Evolutionary conservation across 2,113 vertebrate genomes (phyloP).

Genomic region (Callaeas wilsoni): DNA sequence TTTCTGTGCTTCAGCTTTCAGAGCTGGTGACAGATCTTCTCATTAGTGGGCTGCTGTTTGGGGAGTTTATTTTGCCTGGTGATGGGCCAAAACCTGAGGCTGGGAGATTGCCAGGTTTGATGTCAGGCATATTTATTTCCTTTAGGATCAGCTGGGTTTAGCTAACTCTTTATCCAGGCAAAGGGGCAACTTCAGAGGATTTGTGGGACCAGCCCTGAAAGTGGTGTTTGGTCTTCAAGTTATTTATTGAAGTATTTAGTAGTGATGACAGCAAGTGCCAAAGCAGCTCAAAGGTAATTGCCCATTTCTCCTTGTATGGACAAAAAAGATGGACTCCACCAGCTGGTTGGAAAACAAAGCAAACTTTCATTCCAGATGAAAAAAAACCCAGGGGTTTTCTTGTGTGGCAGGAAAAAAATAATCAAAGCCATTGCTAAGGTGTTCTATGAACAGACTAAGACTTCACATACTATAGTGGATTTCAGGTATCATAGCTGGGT

Average conservation of each 20-base stretch:
- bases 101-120: constrained; percentile 18
- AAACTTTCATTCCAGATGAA: background rate
- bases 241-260: constrained; percentile 11
- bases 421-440: background rate
- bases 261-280: background rate
- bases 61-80: constrained; percentile 35
- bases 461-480: background rate
- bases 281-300: background rate
- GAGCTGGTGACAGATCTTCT: background rate
- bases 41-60: background rate
- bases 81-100: constrained; percentile 13
- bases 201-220: background rate
- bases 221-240: background rate
- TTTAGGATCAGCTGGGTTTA: background rate
- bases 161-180: background rate
- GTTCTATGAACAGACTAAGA: background rate
- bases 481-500: background rate
- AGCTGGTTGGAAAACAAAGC: background rate
- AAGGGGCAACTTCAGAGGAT: constrained; percentile 7
- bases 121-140: constrained; percentile 35
- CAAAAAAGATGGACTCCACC: background rate
- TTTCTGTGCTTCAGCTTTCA: background rate
- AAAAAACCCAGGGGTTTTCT: background rate
- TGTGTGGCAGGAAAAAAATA: background rate
- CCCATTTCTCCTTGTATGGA: background rate